Percentiles rank a stretch among this genome's conserved stretches.
Evolutionary conservation across 2,113 vertebrate genomes (phyloP).

Genomic region (Leptosomus discolor): DNA sequence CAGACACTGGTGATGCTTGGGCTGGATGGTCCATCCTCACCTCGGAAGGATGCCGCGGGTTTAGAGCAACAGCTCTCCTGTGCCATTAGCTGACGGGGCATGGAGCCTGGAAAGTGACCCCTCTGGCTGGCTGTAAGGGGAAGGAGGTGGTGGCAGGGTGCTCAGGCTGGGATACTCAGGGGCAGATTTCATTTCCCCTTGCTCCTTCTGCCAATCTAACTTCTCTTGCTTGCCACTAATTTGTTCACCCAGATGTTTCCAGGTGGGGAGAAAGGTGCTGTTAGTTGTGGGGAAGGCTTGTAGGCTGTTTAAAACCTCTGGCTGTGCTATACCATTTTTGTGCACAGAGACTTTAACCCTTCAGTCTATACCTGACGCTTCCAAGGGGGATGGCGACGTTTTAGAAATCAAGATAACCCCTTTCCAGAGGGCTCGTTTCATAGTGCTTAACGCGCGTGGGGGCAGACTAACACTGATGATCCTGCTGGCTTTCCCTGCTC

Average conservation of each 20-base stretch:
- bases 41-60: rapidly evolving
- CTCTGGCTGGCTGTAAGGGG: neutral
- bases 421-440: neutral
- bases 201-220: neutral
- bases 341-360: neutral
- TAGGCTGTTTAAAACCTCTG: neutral
- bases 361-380: neutral
- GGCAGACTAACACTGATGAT: constrained; percentile 31
- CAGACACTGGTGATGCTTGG: neutral
- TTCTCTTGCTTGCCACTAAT: neutral
- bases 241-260: neutral
- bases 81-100: neutral
- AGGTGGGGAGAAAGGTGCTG: neutral
- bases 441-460: neutral
- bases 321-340: neutral
- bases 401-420: neutral
- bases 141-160: neutral
- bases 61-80: neutral
- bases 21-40: neutral
- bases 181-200: neutral
- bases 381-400: neutral
- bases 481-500: constrained; percentile 32
- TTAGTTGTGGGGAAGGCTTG: neutral
- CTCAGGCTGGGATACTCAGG: neutral
- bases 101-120: neutral